Evolutionary conservation across 2,888 invertebrate species (phyloP).

Genomic region (Torymus auratus): DNA sequence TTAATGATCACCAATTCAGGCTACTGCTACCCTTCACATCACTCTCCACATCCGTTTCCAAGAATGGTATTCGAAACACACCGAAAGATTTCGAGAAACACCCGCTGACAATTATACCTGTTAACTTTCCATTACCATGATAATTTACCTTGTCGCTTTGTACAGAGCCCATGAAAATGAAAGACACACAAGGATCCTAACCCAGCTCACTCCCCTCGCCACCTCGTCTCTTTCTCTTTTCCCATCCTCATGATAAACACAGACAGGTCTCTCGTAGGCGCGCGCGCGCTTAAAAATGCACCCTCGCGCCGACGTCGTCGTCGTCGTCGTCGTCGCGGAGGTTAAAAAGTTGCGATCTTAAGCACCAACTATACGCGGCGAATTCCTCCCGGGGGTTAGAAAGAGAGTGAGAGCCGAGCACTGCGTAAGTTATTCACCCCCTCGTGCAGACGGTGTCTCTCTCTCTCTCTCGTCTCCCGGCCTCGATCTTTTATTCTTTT

Average conservation of each 20-base stretch:
- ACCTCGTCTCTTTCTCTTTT: conserved; percentile 4
- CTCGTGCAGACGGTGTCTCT: conserved; percentile 6
- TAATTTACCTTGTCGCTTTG: conserved; percentile 26
- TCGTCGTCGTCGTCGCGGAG: conserved; percentile 31
- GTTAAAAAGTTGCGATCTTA: conserved; percentile 57
- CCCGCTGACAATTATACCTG: conserved; percentile 37
- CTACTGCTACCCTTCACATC: too few species aligned
- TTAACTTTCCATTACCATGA: conserved; percentile 51
- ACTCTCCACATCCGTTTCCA: too few species aligned
- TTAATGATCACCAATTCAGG: too few species aligned
- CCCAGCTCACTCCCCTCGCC: neutral
- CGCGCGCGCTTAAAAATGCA: conserved; percentile 56
- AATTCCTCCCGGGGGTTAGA: conserved; percentile 38
- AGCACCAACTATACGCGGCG: conserved; percentile 37
- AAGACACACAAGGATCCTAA: conserved; percentile 44
- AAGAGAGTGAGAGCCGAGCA: conserved; percentile 12
- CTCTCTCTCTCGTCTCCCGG: neutral
- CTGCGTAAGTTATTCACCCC: conserved; percentile 55
- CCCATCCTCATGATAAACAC: conserved; percentile 39
- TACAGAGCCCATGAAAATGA: conserved; percentile 51
- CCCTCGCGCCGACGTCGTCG: conserved; percentile 26
- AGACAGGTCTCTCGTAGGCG: conserved; percentile 13
- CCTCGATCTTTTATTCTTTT: conserved; percentile 9
- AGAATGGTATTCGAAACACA: too few species aligned
- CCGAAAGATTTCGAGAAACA: neutral